These are phyloP conservation scores for Equus przewalskii DNA, from an alignment of 2,113 vertebrate genomes.

Conservation along the genomic window DNA sequence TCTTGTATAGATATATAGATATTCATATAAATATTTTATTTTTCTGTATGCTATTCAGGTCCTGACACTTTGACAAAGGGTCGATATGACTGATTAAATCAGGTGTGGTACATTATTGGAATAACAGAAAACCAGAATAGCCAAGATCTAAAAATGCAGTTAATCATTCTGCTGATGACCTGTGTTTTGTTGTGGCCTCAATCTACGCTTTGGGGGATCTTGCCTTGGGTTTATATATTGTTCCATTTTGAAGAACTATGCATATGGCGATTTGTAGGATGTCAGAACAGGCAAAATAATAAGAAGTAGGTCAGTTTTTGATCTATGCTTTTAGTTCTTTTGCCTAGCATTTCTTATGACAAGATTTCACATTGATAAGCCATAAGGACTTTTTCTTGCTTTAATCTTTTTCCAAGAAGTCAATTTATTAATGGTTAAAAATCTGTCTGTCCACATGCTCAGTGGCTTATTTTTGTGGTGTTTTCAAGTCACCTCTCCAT, in stretches of 20 bases:
- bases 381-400: constrained; percentile 29
- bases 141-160: constrained; percentile 62
- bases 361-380: constrained; percentile 23
- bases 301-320: constrained; percentile 1
- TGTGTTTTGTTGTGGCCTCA: constrained; percentile 64
- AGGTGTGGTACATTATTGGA: constrained; percentile 61
- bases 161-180: constrained; percentile 28
- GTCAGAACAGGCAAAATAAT: constrained; percentile 7
- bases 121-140: constrained; percentile 63
- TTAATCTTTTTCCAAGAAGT: neutral
- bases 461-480: constrained; percentile 50
- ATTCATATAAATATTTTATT: neutral
- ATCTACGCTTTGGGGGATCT: neutral
- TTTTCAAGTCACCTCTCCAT: constrained; percentile 60
- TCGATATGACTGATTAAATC: constrained; percentile 74
- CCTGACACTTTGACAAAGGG: constrained; percentile 13
- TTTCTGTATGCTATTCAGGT: neutral
- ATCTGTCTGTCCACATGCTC: neutral
- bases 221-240: constrained; percentile 19
- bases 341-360: constrained; percentile 37
- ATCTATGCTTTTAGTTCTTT: constrained; percentile 46
- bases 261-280: neutral
- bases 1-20: neutral
- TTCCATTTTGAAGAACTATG: neutral
- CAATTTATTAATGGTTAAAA: constrained; percentile 63